These are phyloP conservation scores for Trimorus sp. DNA, from an alignment of 2,888 invertebrate genomes.

Conservation along the genomic window DNA sequence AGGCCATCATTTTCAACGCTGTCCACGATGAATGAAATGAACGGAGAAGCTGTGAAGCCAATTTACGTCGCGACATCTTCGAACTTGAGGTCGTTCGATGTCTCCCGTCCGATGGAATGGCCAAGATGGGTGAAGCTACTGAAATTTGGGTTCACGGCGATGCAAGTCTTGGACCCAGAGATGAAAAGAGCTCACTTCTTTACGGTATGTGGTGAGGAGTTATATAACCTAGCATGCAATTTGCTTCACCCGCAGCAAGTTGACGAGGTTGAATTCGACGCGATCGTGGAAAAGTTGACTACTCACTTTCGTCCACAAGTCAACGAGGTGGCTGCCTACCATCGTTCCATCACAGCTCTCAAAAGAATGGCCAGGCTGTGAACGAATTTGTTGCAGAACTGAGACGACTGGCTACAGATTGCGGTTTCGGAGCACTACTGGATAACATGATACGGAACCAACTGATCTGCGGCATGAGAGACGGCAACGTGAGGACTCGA, in stretches of 20 bases:
- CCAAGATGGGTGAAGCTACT: conserved; percentile 3
- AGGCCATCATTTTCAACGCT: too few species aligned
- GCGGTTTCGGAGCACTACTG: background rate
- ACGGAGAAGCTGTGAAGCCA: too few species aligned
- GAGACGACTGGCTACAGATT: conserved; percentile 3
- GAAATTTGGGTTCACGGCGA: conserved; percentile 4
- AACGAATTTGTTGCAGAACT: conserved; percentile 21
- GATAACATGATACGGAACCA: conserved; percentile 24
- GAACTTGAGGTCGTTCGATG: background rate
- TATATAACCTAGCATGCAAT: conserved; percentile 17
- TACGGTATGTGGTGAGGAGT: conserved; percentile 6
- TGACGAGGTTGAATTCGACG: background rate
- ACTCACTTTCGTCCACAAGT: conserved; percentile 12
- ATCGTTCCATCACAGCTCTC: conserved; percentile 4
- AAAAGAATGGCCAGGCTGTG: background rate
- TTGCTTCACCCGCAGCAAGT: conserved; percentile 1
- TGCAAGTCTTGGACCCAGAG: background rate
- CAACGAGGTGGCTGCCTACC: conserved; percentile 18
- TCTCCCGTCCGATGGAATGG: conserved; percentile 5
- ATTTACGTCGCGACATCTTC: background rate
- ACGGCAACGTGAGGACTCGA: background rate
- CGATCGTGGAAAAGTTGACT: background rate
- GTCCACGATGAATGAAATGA: too few species aligned
- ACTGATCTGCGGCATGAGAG: conserved; percentile 13
- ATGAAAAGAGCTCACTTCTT: conserved; percentile 24